Base-by-base conservation (phyloP, 2,113 vertebrate species). In the Boulengeromyrus knoepffleri region DNA sequence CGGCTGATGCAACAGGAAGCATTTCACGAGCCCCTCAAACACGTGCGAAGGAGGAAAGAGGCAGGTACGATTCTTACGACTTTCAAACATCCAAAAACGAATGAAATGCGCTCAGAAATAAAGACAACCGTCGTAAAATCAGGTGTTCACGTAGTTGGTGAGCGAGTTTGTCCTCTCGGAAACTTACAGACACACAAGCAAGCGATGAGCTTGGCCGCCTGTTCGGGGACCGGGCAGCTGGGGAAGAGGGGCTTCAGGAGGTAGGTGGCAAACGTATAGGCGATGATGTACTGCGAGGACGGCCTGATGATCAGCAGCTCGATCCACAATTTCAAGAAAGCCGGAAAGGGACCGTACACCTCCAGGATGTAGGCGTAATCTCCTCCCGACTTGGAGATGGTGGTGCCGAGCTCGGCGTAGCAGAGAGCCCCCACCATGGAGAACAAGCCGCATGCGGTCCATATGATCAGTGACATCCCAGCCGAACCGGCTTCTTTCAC, bases 291-390 rank as follows among this genome's bases (percentile, higher is more conserved):
- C 96, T 99, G 99, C 0, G 99, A 99, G 13, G 98, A 99, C n/a
- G 99, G 99, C 3, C 99, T 96, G 94, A 99, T 99, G 95, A 99
- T 98, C 92, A 99, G 98, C 94, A 99, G 93, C 95, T 99, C 99
- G 93, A 99, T 97, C 99, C 98, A 99, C 89, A 99, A 97, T 92
- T 99, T 99, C 90, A 99, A 97, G 95, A 99, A 99, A n/a, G 98
- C 98, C 17, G 95, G 95, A 92, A 99, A 96, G 9, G 98, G 95
- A 90, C 99, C 98, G 95, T 99, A 99, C 89, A 99, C 98, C 95
- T 99, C 98, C 91, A 99, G 96, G 96, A 99, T 97, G 95, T 99
- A 99, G 85, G 99, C 98, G 21, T 99, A 99, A 92, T 99, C 98
- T 12, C 98, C 99, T 24, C 99, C 98, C 4, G 99, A 99, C 92